Evolutionary conservation across 2,797 vertebrate genomes (phyloP).

Genomic region (Rhinophrynus dorsalis): DNA sequence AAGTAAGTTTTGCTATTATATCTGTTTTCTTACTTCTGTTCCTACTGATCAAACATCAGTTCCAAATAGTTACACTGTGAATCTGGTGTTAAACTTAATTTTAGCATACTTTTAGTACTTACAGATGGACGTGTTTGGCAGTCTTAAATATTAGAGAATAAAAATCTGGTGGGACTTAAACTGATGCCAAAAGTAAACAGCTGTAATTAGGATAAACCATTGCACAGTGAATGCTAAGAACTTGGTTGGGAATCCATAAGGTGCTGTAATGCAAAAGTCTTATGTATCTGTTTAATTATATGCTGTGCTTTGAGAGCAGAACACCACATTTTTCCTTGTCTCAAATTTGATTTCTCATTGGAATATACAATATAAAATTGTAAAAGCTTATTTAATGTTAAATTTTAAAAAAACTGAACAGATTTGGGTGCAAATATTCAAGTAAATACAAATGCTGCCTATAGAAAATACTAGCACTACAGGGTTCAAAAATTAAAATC

Average conservation of each 20-base stretch:
- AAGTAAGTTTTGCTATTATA: neutral
- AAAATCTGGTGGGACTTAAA: conserved; percentile 64
- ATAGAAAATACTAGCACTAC: too few relatives aligned
- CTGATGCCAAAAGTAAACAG: conserved; percentile 65
- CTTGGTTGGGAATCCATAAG: conserved; percentile 45
- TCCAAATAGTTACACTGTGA: conserved; percentile 51
- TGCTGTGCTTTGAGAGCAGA: conserved; percentile 20
- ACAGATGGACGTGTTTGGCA: conserved; percentile 74
- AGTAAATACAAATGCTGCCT: too few relatives aligned
- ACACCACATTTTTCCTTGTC: too few relatives aligned
- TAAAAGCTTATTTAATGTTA: too few relatives aligned
- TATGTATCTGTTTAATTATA: conserved; percentile 39
- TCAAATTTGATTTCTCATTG: too few relatives aligned
- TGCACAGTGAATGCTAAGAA: conserved; percentile 47
- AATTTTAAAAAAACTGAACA: too few relatives aligned
- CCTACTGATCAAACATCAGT: conserved; percentile 49
- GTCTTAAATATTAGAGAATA: conserved; percentile 61
- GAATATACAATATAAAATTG: too few relatives aligned
- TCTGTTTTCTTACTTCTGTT: conserved; percentile 20
- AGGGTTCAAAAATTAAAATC: too few relatives aligned
- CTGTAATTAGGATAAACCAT: conserved; percentile 55
- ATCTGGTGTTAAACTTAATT: conserved; percentile 58
- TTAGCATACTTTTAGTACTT: conserved; percentile 61
- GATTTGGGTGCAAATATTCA: too few relatives aligned
- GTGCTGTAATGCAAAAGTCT: conserved; percentile 28